Conservation (phyloP, 2,113 vertebrate species). For the Antennarius striatus region DNA sequence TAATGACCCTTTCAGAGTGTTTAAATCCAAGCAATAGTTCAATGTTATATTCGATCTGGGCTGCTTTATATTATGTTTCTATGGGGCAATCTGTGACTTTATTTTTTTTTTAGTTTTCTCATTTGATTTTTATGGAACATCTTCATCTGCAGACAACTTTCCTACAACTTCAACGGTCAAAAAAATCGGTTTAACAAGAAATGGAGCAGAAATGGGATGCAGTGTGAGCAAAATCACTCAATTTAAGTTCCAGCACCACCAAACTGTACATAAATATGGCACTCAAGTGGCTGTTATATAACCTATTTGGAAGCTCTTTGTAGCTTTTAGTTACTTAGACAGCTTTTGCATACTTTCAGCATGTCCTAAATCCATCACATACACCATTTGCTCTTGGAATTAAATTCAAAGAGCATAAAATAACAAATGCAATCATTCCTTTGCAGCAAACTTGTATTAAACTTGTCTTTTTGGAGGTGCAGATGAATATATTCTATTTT, state of each 20-base stretch:
- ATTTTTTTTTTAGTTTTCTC: no score
- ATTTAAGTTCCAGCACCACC: no score
- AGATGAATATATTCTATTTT: conserved; percentile 46
- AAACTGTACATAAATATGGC: no score
- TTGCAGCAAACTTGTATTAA: background rate
- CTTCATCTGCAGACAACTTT: no score
- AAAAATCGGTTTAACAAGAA: no score
- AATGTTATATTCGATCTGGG: background rate
- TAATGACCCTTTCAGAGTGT: background rate
- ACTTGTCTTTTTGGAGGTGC: no score
- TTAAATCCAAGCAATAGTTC: background rate
- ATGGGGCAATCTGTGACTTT: no score
- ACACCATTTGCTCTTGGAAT: background rate
- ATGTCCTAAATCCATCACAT: background rate
- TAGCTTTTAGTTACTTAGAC: background rate
- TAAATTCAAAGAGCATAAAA: background rate
- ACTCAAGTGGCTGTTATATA: background rate
- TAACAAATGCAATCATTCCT: conserved; percentile 4
- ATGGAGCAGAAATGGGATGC: no score
- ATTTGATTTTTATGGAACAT: no score
- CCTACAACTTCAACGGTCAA: no score
- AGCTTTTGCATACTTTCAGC: background rate
- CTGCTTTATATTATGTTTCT: background rate
- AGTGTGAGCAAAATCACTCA: no score
- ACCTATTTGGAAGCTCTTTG: background rate